Percentiles rank a stretch among this genome's conserved stretches.
Evolutionary conservation across 2,113 vertebrate species (phyloP).

Genomic region (Lasiurus cinereus): DNA sequence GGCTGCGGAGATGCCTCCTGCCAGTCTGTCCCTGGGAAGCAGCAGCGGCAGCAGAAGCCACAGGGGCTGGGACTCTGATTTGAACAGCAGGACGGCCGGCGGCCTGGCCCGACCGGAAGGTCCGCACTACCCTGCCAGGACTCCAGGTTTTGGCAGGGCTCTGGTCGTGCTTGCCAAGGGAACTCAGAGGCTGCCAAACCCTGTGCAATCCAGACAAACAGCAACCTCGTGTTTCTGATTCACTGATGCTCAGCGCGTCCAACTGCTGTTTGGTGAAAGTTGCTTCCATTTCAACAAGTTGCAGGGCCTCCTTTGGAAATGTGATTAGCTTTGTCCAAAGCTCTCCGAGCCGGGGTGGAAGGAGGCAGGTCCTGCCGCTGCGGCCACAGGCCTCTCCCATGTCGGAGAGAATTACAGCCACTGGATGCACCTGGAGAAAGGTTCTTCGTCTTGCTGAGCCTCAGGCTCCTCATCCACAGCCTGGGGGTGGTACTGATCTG

Average conservation of each 20-base stretch:
- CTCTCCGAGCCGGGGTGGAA: neutral
- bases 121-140: constrained; percentile 29
- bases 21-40: neutral
- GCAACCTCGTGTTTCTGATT: constrained; percentile 81
- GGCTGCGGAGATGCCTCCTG: neutral
- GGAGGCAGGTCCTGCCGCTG: neutral
- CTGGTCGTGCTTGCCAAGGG: constrained; percentile 66
- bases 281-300: constrained; percentile 24
- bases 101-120: constrained; percentile 66
- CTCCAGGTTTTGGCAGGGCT: constrained; percentile 67
- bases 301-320: constrained; percentile 35
- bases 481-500: rapidly evolving
- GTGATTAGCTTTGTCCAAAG: neutral
- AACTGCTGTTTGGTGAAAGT: constrained; percentile 9
- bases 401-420: neutral
- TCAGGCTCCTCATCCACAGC: neutral
- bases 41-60: neutral
- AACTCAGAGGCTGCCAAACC: constrained; percentile 66
- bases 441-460: neutral
- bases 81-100: constrained; percentile 26
- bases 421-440: neutral
- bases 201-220: constrained; percentile 59
- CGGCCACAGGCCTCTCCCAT: neutral
- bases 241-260: constrained; percentile 61
- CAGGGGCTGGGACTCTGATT: neutral